Base-by-base conservation (phyloP, 2,113 vertebrate species). In the Laticauda colubrina region DNA sequence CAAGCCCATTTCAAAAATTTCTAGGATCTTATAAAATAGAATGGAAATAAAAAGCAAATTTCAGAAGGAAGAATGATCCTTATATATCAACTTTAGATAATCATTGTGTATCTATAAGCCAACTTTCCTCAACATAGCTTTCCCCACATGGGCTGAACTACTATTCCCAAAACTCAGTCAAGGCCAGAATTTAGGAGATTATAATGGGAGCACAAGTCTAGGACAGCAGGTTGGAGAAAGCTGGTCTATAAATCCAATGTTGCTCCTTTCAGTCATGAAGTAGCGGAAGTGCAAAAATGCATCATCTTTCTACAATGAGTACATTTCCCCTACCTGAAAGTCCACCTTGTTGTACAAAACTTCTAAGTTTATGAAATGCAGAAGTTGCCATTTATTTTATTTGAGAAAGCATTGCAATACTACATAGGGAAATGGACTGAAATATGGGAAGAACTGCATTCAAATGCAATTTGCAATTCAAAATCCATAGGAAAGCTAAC, bases 251-350 rank as follows among this genome's bases (percentile, higher is more conserved):
- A 34, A 89, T 29, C 91, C 48, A 81, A n/a, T 91, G 95, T 95
- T 96, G 61, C 93, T 95, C 55, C 95, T 95, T 94, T 24, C 89
- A 93, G 94, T 89, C 89, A 96, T 59, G 95, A 85, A 93, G 94
- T 92, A 94, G 75, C 93, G 57, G 94, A 92, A 87, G 94, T 96
- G 90, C 45, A 94, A 95, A 96, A 96, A 96, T 92, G 95, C 95
- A 94, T 45, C 53, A 93, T 86, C 92, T 81, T 43, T 81, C 75
- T 43, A 39, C 75, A 81, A 95, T 94, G 51, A 34, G 91, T 91
- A 81, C 86, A 86, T 69, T 96, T 92, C 92, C 95, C 94, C 34
- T 8, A 96, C 93, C 45, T 94, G 56, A 93, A 81, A 90, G 94
- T 81, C 91, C 55, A 93, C 96, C 29, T 54, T 55, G 24, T 8